Percentiles rank a stretch among this genome's conserved stretches.
phyloP scores from a whole-genome alignment of 2,113 vertebrate genomes.

The Clarias batrachus region DNA sequence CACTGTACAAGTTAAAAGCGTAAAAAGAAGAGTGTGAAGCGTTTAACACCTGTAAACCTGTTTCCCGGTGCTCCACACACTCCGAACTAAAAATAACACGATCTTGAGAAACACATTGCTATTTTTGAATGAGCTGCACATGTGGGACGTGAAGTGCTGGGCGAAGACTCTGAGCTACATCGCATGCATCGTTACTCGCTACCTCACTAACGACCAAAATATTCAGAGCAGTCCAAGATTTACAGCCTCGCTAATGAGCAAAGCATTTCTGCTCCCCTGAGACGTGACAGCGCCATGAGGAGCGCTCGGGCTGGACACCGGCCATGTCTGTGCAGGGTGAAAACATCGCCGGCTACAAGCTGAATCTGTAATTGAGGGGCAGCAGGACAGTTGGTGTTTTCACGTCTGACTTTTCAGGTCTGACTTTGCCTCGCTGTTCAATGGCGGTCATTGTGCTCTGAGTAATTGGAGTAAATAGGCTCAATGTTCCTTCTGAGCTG shows the following conservation, averaged over 20 bases:
- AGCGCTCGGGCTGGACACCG: not conserved
- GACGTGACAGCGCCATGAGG: not conserved
- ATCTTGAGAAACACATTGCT: slow-evolving; percentile 1
- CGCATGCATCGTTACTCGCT: not conserved
- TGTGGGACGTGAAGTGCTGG: not conserved
- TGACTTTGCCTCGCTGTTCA: slow-evolving; percentile 12
- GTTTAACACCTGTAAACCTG: not conserved
- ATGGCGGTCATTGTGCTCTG: slow-evolving; percentile 16
- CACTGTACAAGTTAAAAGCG: not conserved
- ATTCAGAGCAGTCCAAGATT: slow-evolving; percentile 14
- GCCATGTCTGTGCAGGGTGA: not conserved
- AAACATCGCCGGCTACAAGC: not conserved
- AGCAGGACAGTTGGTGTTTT: not conserved
- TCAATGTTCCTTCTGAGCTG: not conserved
- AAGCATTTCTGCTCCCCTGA: not conserved
- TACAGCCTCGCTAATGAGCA: slow-evolving; percentile 3
- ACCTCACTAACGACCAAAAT: slow-evolving; percentile 27
- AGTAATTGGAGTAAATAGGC: slow-evolving; percentile 28
- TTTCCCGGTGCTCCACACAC: not conserved
- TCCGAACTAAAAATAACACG: not conserved
- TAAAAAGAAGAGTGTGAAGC: not conserved
- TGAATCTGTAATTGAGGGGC: slow-evolving; percentile 7
- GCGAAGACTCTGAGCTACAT: not conserved
- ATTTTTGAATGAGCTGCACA: not conserved
- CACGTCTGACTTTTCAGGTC: slow-evolving; percentile 8